Evolutionary conservation across 2,113 vertebrate species (phyloP), one percentile per base, ranked within the genome.

Genomic region (Rhinoptilus africanus): DNA sequence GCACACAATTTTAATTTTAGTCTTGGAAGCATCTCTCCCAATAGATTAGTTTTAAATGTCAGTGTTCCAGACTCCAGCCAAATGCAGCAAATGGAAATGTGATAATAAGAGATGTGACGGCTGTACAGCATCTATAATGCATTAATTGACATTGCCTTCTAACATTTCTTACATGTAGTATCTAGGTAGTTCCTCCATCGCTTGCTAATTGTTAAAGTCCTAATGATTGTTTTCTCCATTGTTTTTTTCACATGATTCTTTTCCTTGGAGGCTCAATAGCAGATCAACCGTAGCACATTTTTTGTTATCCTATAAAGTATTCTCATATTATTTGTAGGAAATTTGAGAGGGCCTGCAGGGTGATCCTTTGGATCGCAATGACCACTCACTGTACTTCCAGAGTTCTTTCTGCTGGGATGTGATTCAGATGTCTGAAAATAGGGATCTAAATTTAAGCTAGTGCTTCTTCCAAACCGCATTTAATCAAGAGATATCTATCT

Each of bases 41-140:
- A 35, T 43, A 91, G 62, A 64, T 94, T 92, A 95, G 47, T 77
- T 75, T 89, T 88, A 96, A 96, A 94, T 92, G 93, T 96, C 64
- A 93, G 60, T 68, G 59, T 86, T 83, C 80, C 85, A 93, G n/a
- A 94, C 73, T 85, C 7, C 22, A 94, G 41, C 26, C 94, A 82
- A 89, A 69, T 37, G 56, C 73, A 83, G 92, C 67, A 96, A 91
- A 96, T 63, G 68, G 91, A 94, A 94, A 93, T 68, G 47, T 78
- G 89, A 64, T 95, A 92, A 66, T 50, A 73, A 69, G 85, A 94
- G n/a, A n/a, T 92, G 48, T 91, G 63, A 84, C 5, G 22, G 53
- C 37, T 90, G 91, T 91, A 96, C 76, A 91, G 53, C 69, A 94
- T 96, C 48, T 76, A 41, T 96, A 97, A 96, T 95, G 51, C 72